Evolutionary conservation across 2,113 vertebrate genomes (phyloP).

Genomic region (Psettodes erumei): DNA sequence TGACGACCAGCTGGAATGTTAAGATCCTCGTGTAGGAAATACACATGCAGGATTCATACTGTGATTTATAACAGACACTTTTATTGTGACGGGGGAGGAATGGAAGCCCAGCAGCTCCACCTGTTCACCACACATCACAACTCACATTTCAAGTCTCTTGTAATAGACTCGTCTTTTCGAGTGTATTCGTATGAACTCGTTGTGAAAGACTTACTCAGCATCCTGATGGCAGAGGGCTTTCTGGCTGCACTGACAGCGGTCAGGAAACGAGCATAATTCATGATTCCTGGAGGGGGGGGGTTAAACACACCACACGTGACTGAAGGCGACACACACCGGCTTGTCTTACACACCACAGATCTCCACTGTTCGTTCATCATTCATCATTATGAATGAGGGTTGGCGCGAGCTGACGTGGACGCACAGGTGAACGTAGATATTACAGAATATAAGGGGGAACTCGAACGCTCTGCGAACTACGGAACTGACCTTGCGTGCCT

Average conservation of each 20-base stretch:
- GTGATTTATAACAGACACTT: too few relatives aligned
- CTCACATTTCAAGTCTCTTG: too few relatives aligned
- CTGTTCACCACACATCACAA: too few relatives aligned
- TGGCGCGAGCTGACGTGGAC: too few relatives aligned
- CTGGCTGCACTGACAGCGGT: slow-evolving; percentile 89
- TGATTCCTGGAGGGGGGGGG: slow-evolving; percentile 68
- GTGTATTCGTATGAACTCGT: not conserved
- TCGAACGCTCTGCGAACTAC: too few relatives aligned
- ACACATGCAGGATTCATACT: not conserved
- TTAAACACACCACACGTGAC: not conserved
- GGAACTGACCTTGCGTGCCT: slow-evolving; percentile 65
- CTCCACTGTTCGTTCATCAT: not conserved
- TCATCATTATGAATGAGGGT: too few relatives aligned
- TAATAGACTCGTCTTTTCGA: too few relatives aligned
- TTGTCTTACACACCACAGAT: not conserved
- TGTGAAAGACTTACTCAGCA: slow-evolving; percentile 85
- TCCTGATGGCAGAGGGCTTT: slow-evolving; percentile 86
- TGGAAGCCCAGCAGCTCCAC: too few relatives aligned
- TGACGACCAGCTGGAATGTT: not conserved
- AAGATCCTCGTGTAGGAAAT: not conserved
- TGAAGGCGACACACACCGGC: not conserved
- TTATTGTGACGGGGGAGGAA: too few relatives aligned
- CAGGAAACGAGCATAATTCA: slow-evolving; percentile 94
- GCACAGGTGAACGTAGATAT: not conserved
- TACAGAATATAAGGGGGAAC: fast-evolving